A percentile compares a stretch with the other conserved stretches of the same genome.
phyloP scores from a whole-genome alignment of 2,888 invertebrate species.

The Rotaria socialis region DNA sequence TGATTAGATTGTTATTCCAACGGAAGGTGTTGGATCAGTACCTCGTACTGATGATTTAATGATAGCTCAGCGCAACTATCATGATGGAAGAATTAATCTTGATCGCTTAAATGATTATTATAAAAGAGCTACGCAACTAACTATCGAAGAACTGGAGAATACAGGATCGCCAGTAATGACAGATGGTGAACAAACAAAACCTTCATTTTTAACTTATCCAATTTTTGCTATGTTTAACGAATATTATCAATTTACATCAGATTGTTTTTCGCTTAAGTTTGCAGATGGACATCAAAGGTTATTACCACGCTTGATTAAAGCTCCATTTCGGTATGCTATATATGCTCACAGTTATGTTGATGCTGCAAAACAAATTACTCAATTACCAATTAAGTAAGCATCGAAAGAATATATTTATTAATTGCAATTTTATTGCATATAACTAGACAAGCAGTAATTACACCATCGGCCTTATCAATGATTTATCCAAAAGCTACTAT shows the following conservation, averaged over 20 bases:
- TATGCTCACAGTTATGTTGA: slow-evolving; percentile 30
- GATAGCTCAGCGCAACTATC: neutral
- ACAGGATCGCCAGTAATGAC: neutral
- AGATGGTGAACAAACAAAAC: slow-evolving; percentile 27
- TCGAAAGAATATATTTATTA: neutral
- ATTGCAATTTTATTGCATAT: neutral
- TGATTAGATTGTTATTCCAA: neutral
- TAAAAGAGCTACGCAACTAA: neutral
- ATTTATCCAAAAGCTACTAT: neutral
- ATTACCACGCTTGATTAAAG: neutral
- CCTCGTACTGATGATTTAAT: neutral
- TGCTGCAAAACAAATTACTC: neutral
- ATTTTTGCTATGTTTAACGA: neutral
- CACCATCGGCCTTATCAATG: slow-evolving; percentile 19
- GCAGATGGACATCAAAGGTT: neutral
- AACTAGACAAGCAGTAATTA: slow-evolving; percentile 24
- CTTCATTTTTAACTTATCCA: slow-evolving; percentile 35
- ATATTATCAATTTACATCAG: neutral
- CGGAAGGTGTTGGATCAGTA: neutral
- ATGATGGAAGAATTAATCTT: neutral
- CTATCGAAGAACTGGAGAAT: neutral
- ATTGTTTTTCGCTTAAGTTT: slow-evolving; percentile 6
- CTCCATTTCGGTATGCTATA: slow-evolving; percentile 14
- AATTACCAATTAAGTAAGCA: neutral
- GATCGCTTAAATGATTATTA: neutral